Evolutionary conservation across 2,797 vertebrate species (phyloP).

Genomic region (Perodicticus potto): DNA sequence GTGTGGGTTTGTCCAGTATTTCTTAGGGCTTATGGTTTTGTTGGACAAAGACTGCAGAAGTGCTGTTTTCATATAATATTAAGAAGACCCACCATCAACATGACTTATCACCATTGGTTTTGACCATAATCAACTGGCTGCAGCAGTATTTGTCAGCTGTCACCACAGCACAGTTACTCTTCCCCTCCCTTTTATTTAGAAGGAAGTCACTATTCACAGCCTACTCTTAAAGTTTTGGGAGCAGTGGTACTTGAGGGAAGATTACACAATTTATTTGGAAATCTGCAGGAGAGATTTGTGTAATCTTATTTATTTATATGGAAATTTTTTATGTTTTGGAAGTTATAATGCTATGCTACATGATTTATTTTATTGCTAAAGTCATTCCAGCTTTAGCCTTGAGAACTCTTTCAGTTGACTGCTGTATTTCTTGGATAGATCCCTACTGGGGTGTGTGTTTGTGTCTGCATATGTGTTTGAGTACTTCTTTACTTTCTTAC

Average conservation of each 20-base stretch:
- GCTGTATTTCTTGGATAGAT: background rate
- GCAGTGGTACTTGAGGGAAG: background rate
- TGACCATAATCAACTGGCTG: background rate
- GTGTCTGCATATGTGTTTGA: background rate
- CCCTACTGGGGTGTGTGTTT: background rate
- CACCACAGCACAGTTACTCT: background rate
- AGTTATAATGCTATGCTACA: background rate
- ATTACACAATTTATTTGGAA: background rate
- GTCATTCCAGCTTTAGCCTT: background rate
- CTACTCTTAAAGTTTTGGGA: background rate
- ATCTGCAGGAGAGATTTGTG: background rate
- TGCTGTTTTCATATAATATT: background rate
- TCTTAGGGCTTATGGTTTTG: background rate
- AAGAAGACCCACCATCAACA: background rate
- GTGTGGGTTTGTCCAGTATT: background rate
- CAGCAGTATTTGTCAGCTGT: background rate
- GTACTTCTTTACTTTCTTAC: background rate
- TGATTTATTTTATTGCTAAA: background rate
- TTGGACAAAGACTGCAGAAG: background rate
- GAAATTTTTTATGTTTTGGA: background rate
- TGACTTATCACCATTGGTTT: background rate
- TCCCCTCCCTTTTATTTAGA: background rate
- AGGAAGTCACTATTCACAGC: background rate
- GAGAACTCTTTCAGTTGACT: background rate
- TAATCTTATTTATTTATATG: background rate